Percentiles rank a stretch among this genome's conserved stretches.
Evolutionary conservation across 2,113 vertebrate species (phyloP).

Genomic region (Girardinichthys multiradiatus): DNA sequence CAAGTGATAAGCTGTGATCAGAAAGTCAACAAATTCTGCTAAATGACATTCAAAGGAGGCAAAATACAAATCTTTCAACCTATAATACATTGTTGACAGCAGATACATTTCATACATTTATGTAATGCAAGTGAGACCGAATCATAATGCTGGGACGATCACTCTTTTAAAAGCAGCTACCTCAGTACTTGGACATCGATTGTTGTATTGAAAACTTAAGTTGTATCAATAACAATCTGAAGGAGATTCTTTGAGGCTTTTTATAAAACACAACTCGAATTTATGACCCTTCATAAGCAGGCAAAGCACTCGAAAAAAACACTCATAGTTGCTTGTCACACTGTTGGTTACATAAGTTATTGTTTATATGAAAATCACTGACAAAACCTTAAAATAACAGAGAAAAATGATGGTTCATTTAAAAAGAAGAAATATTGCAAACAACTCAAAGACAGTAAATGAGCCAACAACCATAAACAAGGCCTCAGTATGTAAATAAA

Average conservation of each 20-base stretch:
- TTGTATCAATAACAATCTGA: neutral
- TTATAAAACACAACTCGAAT: neutral
- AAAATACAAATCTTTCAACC: neutral
- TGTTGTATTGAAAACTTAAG: neutral
- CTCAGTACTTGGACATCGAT: neutral
- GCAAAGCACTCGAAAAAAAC: neutral
- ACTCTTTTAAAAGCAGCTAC: neutral
- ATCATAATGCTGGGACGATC: neutral
- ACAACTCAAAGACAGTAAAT: too few relatives aligned
- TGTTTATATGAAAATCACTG: neutral
- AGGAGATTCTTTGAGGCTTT: neutral
- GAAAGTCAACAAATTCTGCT: slow-evolving; percentile 11
- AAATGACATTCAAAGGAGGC: slow-evolving; percentile 9
- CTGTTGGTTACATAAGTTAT: neutral
- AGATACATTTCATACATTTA: neutral
- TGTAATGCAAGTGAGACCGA: neutral
- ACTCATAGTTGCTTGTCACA: neutral
- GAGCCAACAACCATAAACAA: neutral
- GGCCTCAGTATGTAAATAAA: neutral
- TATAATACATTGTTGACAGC: neutral
- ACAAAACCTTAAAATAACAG: neutral
- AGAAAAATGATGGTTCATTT: too few relatives aligned
- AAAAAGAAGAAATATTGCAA: too few relatives aligned
- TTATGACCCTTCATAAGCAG: neutral
- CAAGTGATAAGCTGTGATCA: slow-evolving; percentile 17